These are phyloP conservation scores for Ephialtes manifestator DNA, from an alignment of 2,888 invertebrate genomes.

Conservation along the genomic window DNA sequence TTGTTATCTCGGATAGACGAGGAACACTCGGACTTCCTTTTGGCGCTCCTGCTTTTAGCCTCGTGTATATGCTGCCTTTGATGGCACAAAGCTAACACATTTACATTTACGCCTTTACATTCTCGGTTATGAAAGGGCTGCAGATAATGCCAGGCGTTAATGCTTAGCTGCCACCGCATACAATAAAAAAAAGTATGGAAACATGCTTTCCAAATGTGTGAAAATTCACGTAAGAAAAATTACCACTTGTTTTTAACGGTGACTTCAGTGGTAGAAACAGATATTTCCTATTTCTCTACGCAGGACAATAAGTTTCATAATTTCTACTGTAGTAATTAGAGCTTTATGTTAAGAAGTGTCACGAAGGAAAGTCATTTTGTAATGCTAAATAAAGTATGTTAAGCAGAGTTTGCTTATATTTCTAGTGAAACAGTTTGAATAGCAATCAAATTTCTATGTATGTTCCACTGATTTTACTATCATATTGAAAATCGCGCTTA, in stretches of 20 bases:
- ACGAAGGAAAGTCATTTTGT: too few relatives aligned
- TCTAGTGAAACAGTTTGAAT: too few relatives aligned
- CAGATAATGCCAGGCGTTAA: constrained; percentile 5
- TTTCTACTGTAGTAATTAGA: too few relatives aligned
- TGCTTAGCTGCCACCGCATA: constrained; percentile 4
- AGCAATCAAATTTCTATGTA: too few relatives aligned
- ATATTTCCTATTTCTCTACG: background rate
- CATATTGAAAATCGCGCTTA: too few relatives aligned
- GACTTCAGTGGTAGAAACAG: background rate
- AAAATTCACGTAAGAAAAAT: background rate
- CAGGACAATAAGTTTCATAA: too few relatives aligned
- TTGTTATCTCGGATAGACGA: constrained; percentile 55
- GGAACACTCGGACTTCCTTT: constrained; percentile 41
- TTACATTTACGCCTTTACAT: constrained; percentile 14
- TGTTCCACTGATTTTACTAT: too few relatives aligned
- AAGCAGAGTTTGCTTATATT: too few relatives aligned
- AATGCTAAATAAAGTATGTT: too few relatives aligned
- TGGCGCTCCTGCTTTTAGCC: constrained; percentile 4
- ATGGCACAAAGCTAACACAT: constrained; percentile 23
- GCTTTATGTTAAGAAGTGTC: too few relatives aligned
- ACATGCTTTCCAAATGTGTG: background rate
- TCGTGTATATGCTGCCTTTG: constrained; percentile 8
- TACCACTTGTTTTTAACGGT: background rate
- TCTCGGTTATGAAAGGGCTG: constrained; percentile 2
- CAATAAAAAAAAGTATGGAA: background rate